These are phyloP conservation scores for Caerostris darwini DNA, from an alignment of 1,140 invertebrate species.

Conservation along the genomic window DNA sequence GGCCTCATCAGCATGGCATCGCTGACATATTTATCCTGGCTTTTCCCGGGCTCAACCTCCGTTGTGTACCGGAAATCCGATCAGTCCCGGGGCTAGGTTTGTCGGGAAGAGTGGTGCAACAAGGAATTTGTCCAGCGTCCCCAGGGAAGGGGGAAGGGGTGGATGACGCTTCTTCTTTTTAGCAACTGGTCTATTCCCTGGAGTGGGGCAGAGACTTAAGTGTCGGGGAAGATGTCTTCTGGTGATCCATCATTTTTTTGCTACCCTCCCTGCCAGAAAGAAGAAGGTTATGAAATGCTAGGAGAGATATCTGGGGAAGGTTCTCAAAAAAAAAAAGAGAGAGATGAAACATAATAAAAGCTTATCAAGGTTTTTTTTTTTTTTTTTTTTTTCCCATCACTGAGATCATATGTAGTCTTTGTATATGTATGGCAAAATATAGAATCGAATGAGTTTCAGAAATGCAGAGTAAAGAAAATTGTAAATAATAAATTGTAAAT, in stretches of 20 bases:
- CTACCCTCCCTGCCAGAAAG: background rate
- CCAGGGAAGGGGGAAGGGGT: background rate
- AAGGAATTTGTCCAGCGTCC: slow-evolving; percentile 11
- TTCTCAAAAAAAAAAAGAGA: no score
- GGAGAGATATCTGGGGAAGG: background rate
- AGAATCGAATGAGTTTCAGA: background rate
- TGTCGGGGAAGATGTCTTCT: background rate
- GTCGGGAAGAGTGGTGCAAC: background rate
- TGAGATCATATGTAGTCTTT: background rate
- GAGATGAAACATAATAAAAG: no score
- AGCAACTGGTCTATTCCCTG: background rate
- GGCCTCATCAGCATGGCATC: slow-evolving; percentile 44
- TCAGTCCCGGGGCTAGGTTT: background rate
- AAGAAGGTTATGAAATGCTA: background rate
- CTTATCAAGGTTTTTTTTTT: background rate
- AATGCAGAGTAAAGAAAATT: background rate
- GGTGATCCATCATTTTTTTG: slow-evolving; percentile 30
- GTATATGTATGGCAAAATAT: background rate
- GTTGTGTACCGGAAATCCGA: slow-evolving; percentile 60
- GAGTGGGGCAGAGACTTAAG: background rate
- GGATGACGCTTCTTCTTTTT: background rate
- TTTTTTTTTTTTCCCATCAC: background rate
- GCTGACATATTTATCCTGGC: slow-evolving; percentile 61
- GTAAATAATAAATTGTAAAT: no score
- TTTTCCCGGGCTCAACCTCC: slow-evolving; percentile 37